Percentiles rank a stretch among this genome's conserved stretches.
These are phyloP conservation scores for Vesta saturnalis DNA, from an alignment of 2,888 invertebrate genomes.

Conservation along the genomic window DNA sequence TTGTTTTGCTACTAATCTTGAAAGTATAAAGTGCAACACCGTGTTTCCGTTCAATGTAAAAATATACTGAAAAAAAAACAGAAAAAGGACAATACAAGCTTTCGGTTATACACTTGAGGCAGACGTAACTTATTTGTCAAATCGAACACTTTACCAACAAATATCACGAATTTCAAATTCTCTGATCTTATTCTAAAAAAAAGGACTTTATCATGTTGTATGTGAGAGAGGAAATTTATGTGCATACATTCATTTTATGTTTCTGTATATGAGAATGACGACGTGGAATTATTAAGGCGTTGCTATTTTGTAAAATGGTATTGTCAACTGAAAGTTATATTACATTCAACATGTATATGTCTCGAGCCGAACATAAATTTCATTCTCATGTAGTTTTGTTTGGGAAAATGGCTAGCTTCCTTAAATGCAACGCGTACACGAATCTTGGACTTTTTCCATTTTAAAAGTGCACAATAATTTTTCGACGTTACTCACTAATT, in stretches of 20 bases:
- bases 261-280: constrained; percentile 23
- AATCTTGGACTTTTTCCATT: neutral
- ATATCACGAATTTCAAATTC: constrained; percentile 36
- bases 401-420: neutral
- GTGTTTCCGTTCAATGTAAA: constrained; percentile 45
- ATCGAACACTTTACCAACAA: constrained; percentile 42
- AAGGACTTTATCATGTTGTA: constrained; percentile 40
- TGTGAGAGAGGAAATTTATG: constrained; percentile 40
- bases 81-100: neutral
- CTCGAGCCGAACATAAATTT: constrained; percentile 14
- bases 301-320: constrained; percentile 33
- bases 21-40: constrained; percentile 44
- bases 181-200: constrained; percentile 38
- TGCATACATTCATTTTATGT: constrained; percentile 39
- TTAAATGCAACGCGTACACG: neutral
- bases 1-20: constrained; percentile 15
- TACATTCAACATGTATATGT: constrained; percentile 15
- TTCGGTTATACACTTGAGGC: constrained; percentile 11
- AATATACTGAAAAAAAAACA: constrained; percentile 36
- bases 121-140: constrained; percentile 44
- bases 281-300: constrained; percentile 29
- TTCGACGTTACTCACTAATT: constrained; percentile 1
- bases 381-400: neutral
- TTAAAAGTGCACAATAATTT: neutral
- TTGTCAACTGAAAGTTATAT: constrained; percentile 31